phyloP scores from a whole-genome alignment of 1,140 invertebrate genomes.

The Polypedilum pembai region DNA sequence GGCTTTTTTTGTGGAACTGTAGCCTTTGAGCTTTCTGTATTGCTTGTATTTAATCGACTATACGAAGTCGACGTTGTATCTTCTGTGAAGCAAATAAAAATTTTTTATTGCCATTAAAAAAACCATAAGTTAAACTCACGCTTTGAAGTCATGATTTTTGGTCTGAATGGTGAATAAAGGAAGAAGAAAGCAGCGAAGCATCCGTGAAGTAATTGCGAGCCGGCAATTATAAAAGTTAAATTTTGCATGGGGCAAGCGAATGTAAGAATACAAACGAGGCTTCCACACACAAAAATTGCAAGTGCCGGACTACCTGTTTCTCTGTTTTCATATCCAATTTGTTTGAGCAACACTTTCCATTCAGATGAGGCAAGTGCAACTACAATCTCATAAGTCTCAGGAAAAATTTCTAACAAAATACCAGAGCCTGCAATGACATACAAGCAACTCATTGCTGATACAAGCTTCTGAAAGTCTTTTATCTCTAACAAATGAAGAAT shows the following conservation, averaged over 20 bases:
- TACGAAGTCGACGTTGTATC: slow-evolving; percentile 38
- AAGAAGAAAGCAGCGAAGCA: slow-evolving; percentile 39
- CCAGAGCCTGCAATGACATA: slow-evolving; percentile 52
- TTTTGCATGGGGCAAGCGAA: slow-evolving; percentile 55
- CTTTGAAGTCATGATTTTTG: slow-evolving; percentile 37
- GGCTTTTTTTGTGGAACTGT: background rate
- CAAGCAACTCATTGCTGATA: slow-evolving; percentile 53
- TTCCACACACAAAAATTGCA: slow-evolving; percentile 59
- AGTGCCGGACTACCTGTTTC: slow-evolving; percentile 57
- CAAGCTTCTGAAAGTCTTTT: slow-evolving; percentile 52
- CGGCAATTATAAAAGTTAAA: slow-evolving; percentile 40
- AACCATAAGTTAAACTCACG: slow-evolving; percentile 32
- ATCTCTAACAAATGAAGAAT: slow-evolving; percentile 54
- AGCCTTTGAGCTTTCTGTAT: background rate
- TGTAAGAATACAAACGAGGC: slow-evolving; percentile 55
- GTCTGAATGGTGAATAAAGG: slow-evolving; percentile 38
- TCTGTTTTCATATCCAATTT: slow-evolving; percentile 55
- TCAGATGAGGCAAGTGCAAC: slow-evolving; percentile 54
- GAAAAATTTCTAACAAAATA: slow-evolving; percentile 54
- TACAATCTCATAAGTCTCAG: slow-evolving; percentile 50
- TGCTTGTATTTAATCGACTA: slow-evolving; percentile 36
- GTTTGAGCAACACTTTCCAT: slow-evolving; percentile 55
- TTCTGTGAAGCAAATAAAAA: slow-evolving; percentile 30
- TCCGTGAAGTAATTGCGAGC: slow-evolving; percentile 37
- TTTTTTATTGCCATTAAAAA: slow-evolving; percentile 15